These are phyloP conservation scores for Hymenochirus boettgeri DNA, from an alignment of 2,113 vertebrate species.

Conservation along the genomic window DNA sequence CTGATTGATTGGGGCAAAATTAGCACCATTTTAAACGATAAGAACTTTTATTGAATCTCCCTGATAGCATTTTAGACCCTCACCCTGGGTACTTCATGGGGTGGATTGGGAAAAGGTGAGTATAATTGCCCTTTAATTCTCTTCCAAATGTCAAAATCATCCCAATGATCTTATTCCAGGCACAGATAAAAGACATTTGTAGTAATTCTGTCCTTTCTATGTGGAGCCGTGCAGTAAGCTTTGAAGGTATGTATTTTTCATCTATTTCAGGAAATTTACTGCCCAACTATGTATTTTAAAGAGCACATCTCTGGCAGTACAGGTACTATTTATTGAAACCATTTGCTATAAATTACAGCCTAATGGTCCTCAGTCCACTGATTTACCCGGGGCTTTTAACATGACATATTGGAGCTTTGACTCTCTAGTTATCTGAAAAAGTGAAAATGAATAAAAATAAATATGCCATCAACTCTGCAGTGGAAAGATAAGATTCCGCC, in stretches of 20 bases:
- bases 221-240: not conserved
- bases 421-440: conserved; percentile 1
- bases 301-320: not conserved
- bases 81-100: no score
- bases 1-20: no score
- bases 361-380: not conserved
- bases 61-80: no score
- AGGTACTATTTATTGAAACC: conserved; percentile 7
- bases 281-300: not conserved
- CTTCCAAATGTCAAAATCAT: no score
- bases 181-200: no score
- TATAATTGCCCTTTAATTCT: no score
- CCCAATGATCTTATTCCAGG: no score
- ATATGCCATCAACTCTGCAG: not conserved
- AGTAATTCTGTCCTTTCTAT: not conserved
- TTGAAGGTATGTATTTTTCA: not conserved
- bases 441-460: conserved; percentile 3
- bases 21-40: no score
- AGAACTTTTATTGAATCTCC: no score
- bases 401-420: conserved; percentile 13
- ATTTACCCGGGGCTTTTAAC: conserved; percentile 22
- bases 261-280: not conserved
- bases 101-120: no score
- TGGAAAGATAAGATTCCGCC: not conserved
- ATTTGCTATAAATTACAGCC: conserved; percentile 11